Evolutionary conservation across 2,797 vertebrate genomes (phyloP).

Genomic region (Hybognathus amarus): DNA sequence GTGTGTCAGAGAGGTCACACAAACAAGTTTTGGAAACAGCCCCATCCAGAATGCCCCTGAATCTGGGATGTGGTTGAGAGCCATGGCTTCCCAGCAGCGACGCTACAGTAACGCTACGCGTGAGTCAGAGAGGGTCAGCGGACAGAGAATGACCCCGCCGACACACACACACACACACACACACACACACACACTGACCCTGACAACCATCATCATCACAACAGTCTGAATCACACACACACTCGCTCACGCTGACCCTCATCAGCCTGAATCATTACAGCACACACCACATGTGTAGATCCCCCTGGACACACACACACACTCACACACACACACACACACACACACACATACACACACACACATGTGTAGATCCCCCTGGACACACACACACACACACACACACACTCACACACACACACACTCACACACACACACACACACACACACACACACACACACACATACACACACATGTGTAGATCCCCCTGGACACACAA

Average conservation of each 20-base stretch:
- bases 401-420: too few species aligned
- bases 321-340: too few species aligned
- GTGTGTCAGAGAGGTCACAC: conserved; percentile 2
- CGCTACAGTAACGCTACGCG: not conserved
- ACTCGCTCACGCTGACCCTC: not conserved
- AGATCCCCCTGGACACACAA: conserved; percentile 1
- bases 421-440: too few species aligned
- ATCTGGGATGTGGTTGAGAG: conserved; percentile 34
- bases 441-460: too few species aligned
- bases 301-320: not conserved
- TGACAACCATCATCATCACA: not conserved
- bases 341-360: too few species aligned
- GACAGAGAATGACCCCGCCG: conserved; percentile 14
- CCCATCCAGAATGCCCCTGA: conserved; percentile 37
- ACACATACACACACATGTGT: not conserved
- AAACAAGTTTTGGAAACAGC: not conserved
- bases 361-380: not conserved
- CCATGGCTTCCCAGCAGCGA: not conserved
- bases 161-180: not conserved
- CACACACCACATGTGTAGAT: not conserved
- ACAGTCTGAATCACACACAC: too few species aligned
- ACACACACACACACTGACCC: not conserved
- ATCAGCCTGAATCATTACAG: not conserved
- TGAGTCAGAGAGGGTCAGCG: conserved; percentile 28
- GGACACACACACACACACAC: not conserved